Conservation (phyloP, 2,888 invertebrate genomes). For the Hydrotaea cyrtoneurina region DNA sequence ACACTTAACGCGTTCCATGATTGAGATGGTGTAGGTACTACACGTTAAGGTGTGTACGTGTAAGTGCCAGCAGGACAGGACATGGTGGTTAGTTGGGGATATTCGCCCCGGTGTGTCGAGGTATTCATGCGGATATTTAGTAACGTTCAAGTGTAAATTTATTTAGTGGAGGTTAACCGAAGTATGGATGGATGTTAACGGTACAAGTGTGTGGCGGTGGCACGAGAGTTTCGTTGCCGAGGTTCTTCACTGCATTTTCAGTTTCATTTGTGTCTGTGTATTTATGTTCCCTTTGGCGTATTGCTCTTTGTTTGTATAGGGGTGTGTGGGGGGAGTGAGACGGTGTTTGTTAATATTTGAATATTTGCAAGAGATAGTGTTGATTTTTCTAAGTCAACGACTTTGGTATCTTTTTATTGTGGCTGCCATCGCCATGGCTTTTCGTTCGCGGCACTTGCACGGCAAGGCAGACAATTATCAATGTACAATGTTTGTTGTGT, state of each 20-base stretch:
- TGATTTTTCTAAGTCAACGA: slow-evolving; percentile 68
- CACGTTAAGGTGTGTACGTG: slow-evolving; percentile 15
- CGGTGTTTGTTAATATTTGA: not conserved
- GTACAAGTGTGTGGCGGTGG: not conserved
- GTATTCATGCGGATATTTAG: slow-evolving; percentile 31
- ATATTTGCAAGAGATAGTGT: slow-evolving; percentile 51
- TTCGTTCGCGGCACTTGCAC: too few species aligned
- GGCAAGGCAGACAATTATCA: not conserved
- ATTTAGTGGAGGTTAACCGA: slow-evolving; percentile 59
- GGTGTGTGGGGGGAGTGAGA: too few species aligned
- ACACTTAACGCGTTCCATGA: slow-evolving; percentile 62
- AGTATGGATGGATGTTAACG: slow-evolving; percentile 22
- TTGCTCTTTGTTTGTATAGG: not conserved
- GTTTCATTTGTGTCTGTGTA: not conserved
- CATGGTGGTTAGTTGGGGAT: not conserved
- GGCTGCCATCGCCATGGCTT: not conserved
- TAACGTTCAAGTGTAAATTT: slow-evolving; percentile 54
- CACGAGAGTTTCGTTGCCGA: slow-evolving; percentile 26
- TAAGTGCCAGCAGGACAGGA: not conserved
- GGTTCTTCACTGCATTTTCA: slow-evolving; percentile 3
- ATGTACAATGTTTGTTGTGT: slow-evolving; percentile 32
- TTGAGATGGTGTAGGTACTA: slow-evolving; percentile 21
- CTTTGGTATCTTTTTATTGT: slow-evolving; percentile 43
- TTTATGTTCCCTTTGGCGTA: not conserved
- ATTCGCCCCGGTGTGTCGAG: slow-evolving; percentile 12